Base-by-base conservation (phyloP, 2,888 invertebrate genomes). In the Acronicta aceris region DNA sequence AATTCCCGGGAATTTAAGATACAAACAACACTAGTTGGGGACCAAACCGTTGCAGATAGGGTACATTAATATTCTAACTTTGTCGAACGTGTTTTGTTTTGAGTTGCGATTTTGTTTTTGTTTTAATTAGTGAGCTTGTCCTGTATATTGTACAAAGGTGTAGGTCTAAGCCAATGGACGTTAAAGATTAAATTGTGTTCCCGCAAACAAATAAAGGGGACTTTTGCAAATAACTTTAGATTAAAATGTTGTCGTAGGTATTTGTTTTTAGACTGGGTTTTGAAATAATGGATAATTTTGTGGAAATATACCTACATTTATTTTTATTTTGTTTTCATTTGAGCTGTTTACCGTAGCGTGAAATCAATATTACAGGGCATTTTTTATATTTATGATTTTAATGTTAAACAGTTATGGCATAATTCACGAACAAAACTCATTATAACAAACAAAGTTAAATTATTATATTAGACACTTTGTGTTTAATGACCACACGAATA, bases 21-120 rank as follows among this genome's bases (percentile, higher is more conserved):
- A 56, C 45, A 50, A 59, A 60, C 71, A 65, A 8, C 76, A 72
- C 76, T 77, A 78, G 55, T 62, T 25, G 16, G 40, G 58, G 69
- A 66, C 62, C 56, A 72, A 61, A 76, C 79, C 71, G 76, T 79
- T 66, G 77, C 76, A 79, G 71, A 63, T 65, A 62, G 61, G 75
- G 67, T 72, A 81, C 92, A 92, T 92, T 91, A 92, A 91, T 92
- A 93, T 92, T 93, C 92, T 87, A 92, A 90, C 89, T 87, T 81
- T 84, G 88, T 88, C 88, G 88, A 87, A 87, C 84, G 86, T 86
- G 88, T 90, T 91, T 88, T 88, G 89, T 91, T 90, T 89, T 81
- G 74, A 75, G 72, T 80, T 64, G 70, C 76, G 69, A 77, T 79
- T 81, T 79, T 83, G 86, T 82, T 88, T 88, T 83, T 85, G 87